Base-by-base conservation (phyloP, 1,140 invertebrate genomes). In the Leptonema lineaticorne region DNA sequence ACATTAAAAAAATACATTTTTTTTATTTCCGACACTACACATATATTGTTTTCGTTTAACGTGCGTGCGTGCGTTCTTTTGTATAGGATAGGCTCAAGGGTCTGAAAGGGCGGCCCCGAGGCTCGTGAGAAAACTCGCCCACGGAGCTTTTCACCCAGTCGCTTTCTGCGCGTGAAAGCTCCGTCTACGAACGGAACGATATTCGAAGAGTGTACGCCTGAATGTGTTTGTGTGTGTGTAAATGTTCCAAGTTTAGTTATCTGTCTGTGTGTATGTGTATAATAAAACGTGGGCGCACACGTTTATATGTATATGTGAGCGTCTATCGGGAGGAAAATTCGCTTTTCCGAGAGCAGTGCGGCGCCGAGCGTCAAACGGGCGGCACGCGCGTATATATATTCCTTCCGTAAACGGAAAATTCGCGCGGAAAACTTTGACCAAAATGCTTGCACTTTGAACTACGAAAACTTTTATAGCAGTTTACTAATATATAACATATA, bases 171-270 rank as follows among this genome's bases (percentile, higher is more conserved):
- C 28, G 46, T 53, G 41, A 56, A 28, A 37, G 63, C 63, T 66
- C 63, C 63, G 63, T 66, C 63, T 29, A 20, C 26, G 9, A 66
- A 41, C 48, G 63, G 63, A 64, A 64, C 63, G 63, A 14, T 28
- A n/a, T n/a, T n/a, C n/a, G n/a, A n/a, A n/a, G n/a, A n/a, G n/a
- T n/a, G n/a, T n/a, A n/a, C n/a, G n/a, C n/a, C n/a, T n/a, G n/a
- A n/a, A n/a, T n/a, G n/a, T n/a, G n/a, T n/a, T n/a, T n/a, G n/a
- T n/a, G n/a, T n/a, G n/a, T n/a, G n/a, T n/a, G n/a, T n/a, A n/a
- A n/a, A n/a, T n/a, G n/a, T n/a, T n/a, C n/a, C n/a, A n/a, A n/a
- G n/a, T n/a, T n/a, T n/a, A n/a, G n/a, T n/a, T n/a, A n/a, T n/a
- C n/a, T n/a, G n/a, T n/a, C n/a, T n/a, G n/a, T n/a, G n/a, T n/a